Conservation (phyloP, 1,140 invertebrate genomes). For the Papilio polyxenes region DNA sequence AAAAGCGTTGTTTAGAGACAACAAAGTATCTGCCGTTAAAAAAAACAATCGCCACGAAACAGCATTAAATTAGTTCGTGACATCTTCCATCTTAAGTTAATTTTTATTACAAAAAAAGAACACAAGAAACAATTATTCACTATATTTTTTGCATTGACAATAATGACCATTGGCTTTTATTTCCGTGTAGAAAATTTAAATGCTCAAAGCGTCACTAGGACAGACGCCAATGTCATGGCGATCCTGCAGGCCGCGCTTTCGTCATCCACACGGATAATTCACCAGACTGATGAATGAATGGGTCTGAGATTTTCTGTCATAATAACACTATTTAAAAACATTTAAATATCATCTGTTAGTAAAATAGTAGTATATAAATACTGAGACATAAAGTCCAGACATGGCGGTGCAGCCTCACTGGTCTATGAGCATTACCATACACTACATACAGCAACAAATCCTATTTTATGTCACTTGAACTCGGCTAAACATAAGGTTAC, state of each 20-base stretch:
- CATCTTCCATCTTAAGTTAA: not conserved
- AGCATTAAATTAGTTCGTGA: not conserved
- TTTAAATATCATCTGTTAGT: no score
- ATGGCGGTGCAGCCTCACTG: not conserved
- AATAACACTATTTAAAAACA: no score
- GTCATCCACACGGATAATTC: no score
- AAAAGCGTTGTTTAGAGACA: not conserved
- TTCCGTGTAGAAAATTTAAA: not conserved
- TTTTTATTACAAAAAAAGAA: not conserved
- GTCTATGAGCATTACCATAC: no score
- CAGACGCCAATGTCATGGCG: no score
- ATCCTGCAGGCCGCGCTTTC: no score
- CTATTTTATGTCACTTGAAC: not conserved
- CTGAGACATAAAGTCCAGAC: not conserved
- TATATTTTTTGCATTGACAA: not conserved
- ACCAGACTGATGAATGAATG: no score
- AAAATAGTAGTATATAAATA: not conserved
- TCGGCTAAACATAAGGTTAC: not conserved
- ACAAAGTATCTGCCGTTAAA: no score
- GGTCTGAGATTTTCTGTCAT: no score
- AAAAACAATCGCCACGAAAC: no score
- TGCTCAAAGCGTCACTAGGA: not conserved
- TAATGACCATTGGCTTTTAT: not conserved
- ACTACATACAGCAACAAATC: no score
- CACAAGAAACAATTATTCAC: not conserved